These are phyloP conservation scores for Lasioglossum zephyrum DNA, from an alignment of 2,888 invertebrate species.

Conservation along the genomic window DNA sequence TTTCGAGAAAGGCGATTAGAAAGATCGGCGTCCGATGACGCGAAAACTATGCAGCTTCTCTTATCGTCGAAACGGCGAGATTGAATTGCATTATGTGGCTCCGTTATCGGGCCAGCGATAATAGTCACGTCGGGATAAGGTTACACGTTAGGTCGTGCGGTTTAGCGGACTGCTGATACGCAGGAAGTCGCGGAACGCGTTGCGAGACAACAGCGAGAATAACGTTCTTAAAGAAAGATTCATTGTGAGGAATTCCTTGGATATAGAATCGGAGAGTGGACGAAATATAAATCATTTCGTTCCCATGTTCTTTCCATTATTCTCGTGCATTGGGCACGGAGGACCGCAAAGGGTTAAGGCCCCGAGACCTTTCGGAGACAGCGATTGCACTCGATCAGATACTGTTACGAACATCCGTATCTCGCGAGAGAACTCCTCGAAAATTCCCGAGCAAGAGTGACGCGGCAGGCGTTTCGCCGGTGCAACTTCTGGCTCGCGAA, in stretches of 20 bases:
- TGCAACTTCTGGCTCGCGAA: slow-evolving; percentile 40
- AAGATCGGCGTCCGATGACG: slow-evolving; percentile 54
- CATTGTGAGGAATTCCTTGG: background rate
- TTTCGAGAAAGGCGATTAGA: slow-evolving; percentile 57
- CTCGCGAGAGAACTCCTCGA: background rate
- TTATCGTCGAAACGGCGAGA: slow-evolving; percentile 49
- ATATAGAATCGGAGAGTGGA: no score
- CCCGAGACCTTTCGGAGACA: background rate
- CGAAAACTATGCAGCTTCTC: slow-evolving; percentile 28
- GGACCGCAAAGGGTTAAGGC: background rate
- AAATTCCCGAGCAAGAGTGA: background rate
- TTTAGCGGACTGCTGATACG: slow-evolving; percentile 22
- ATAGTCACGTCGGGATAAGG: slow-evolving; percentile 52
- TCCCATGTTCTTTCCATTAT: background rate
- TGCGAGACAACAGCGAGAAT: no score
- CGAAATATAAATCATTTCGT: background rate
- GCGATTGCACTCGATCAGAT: background rate
- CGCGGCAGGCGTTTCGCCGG: slow-evolving; percentile 27
- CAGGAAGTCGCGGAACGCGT: slow-evolving; percentile 20
- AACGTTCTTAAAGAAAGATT: background rate
- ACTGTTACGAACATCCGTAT: background rate
- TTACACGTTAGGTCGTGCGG: slow-evolving; percentile 48
- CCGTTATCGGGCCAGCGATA: slow-evolving; percentile 48
- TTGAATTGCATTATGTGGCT: slow-evolving; percentile 63
- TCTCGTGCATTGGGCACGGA: background rate